A percentile compares a stretch with the other conserved stretches of the same genome.
Evolutionary conservation across 2,888 invertebrate species (phyloP).

Genomic region (Nemoura dubitans): DNA sequence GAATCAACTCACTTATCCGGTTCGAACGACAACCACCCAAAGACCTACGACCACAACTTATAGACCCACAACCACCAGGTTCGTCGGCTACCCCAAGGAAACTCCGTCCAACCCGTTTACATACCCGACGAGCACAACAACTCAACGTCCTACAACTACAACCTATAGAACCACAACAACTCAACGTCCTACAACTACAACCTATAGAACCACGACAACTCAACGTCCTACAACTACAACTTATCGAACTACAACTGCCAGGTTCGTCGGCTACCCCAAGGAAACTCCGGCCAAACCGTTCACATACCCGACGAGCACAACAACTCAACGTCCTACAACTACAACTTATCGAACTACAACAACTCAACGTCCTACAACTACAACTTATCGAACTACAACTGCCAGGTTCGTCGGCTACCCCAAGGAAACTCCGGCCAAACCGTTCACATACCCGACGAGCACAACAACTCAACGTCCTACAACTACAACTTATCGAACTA

Average conservation of each 20-base stretch:
- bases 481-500: neutral
- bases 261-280: conserved; percentile 24
- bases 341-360: neutral
- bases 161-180: conserved; percentile 43
- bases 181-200: conserved; percentile 15
- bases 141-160: conserved; percentile 1
- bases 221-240: no score
- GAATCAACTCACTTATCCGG: conserved; percentile 35
- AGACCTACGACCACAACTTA: conserved; percentile 28
- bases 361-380: conserved; percentile 18
- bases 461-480: conserved; percentile 44
- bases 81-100: conserved; percentile 31
- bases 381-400: conserved; percentile 3
- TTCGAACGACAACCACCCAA: neutral
- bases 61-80: neutral
- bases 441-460: conserved; percentile 46
- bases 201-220: no score
- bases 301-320: conserved; percentile 49
- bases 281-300: neutral
- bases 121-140: conserved; percentile 29
- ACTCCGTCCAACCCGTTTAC: conserved; percentile 31
- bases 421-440: neutral
- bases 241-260: conserved; percentile 14
- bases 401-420: conserved; percentile 28
- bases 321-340: neutral